Evolutionary conservation across 2,888 invertebrate species (phyloP).

Genomic region (Cyclophora albipunctata): DNA sequence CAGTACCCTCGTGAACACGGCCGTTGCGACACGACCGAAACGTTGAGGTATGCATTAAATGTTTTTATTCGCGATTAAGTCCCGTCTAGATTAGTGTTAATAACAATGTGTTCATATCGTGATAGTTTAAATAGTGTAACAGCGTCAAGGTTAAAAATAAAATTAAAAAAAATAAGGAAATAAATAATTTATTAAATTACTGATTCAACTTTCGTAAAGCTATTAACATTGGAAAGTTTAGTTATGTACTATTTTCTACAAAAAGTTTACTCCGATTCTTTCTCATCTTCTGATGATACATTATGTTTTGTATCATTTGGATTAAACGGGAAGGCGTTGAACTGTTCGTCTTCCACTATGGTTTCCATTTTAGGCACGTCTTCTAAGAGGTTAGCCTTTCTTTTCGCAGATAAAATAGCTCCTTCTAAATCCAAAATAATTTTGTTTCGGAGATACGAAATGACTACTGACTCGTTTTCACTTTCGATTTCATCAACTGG

Average conservation of each 20-base stretch:
- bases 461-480: constrained; percentile 40
- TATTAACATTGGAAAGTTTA: too few relatives aligned
- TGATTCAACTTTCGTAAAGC: too few relatives aligned
- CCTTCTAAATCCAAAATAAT: constrained; percentile 27
- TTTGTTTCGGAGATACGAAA: constrained; percentile 42
- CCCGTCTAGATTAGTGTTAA: too few relatives aligned
- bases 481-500: constrained; percentile 23
- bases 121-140: too few relatives aligned
- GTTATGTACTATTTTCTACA: not conserved
- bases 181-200: constrained; percentile 6
- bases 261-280: too few relatives aligned
- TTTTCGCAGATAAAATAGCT: constrained; percentile 30
- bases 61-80: too few relatives aligned
- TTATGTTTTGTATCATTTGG: constrained; percentile 12
- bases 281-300: not conserved
- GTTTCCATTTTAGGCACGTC: constrained; percentile 52
- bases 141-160: not conserved
- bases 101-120: too few relatives aligned
- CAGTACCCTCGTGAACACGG: too few relatives aligned
- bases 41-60: too few relatives aligned
- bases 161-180: not conserved
- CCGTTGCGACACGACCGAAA: too few relatives aligned
- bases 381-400: constrained; percentile 38
- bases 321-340: constrained; percentile 22
- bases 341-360: constrained; percentile 41